Percentiles rank a stretch among this genome's conserved stretches.
Conservation (phyloP, 2,113 vertebrate genomes). For the Coregonus clupeaformis region DNA sequence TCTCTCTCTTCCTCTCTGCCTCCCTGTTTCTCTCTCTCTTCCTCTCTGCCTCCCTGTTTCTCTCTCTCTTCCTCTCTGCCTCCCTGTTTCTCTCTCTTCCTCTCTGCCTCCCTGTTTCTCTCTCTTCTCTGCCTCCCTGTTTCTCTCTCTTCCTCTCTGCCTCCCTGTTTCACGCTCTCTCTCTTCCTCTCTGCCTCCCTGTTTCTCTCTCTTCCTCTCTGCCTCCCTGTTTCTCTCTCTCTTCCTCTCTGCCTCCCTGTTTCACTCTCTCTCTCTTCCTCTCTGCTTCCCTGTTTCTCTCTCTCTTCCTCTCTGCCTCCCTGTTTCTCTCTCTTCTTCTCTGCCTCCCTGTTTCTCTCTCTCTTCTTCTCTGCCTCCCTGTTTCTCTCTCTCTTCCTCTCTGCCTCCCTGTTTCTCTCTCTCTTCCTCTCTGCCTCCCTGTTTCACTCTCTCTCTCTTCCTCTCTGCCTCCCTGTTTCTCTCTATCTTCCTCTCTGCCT, state of each 20-base stretch:
- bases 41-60: no score
- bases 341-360: background rate
- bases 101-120: slow-evolving; percentile 12
- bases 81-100: slow-evolving; percentile 19
- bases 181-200: background rate
- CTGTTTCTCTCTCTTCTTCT: background rate
- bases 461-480: slow-evolving; percentile 12
- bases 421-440: no score
- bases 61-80: slow-evolving; percentile 21
- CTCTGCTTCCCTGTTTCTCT: slow-evolving; percentile 28
- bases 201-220: background rate
- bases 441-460: no score
- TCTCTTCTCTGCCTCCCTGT: no score
- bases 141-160: no score
- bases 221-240: slow-evolving; percentile 5
- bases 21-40: no score
- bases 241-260: background rate
- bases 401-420: no score
- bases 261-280: slow-evolving; percentile 47
- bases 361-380: no score
- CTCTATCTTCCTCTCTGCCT: background rate
- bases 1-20: no score
- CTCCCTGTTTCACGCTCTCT: no score
- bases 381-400: no score
- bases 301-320: slow-evolving; percentile 1